Evolutionary conservation across 2,797 vertebrate genomes (phyloP), one percentile per base, ranked within the genome.

Genomic region (Chelon auratus): DNA sequence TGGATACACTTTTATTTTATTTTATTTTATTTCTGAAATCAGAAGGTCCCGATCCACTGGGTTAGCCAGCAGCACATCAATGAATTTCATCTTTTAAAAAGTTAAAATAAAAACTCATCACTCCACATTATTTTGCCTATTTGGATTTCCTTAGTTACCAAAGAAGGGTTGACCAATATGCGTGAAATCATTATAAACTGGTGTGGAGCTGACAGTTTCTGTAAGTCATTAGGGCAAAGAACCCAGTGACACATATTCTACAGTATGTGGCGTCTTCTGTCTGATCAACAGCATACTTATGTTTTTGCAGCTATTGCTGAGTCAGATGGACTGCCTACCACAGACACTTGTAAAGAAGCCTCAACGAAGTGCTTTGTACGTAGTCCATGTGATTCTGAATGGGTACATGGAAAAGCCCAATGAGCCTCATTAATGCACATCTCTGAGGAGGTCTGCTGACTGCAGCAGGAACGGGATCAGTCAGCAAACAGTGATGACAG

Each of bases 381-480:
- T 36, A 65, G 45, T 47, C 67, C 71, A 77, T 85, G 82, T 50
- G 65, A 75, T 52, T 79, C 56, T 81, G 65, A 81, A 63, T 74
- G 71, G 72, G 37, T 59, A 60, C 45, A 62, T 65, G 63, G 62
- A 78, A 62, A 81, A 14, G 63, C 62, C 58, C 57, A 62, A 64
- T 30, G 53, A 68, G 67, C 60, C 58, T 75, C 47, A 77, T 86
- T 80, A 73, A 75, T 72, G 69, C 14, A 1, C 66, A 74, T 83
- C 73, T 76, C 61, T 24, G 70, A 80, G 74, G 89, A 85, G 79
- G 87, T 89, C 85, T 88, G 91, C 84, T 90, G 88, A 91, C 84
- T 70, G 78, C 86, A 77, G 83, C 78, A 75, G 48, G 30, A 84
- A 72, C 59, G 4, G 13, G 42, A 78, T 76, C 67, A 42, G 66